Evolutionary conservation across 1,140 invertebrate genomes (phyloP), one percentile per base, ranked within the genome.

Genomic region (Linepithema humile): DNA sequence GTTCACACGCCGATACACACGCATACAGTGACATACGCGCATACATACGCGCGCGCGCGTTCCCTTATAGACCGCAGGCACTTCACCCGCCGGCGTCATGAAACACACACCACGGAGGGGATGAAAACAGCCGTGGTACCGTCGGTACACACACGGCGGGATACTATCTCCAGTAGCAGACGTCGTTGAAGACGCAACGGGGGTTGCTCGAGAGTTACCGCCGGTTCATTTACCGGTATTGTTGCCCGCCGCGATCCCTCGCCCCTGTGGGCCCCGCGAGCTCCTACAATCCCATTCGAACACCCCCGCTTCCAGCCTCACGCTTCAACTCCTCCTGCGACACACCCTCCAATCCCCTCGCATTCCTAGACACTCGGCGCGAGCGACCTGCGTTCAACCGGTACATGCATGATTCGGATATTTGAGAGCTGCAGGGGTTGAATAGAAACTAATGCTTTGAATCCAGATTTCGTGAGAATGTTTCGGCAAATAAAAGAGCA

Each of bases 181-280:
- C 90, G 59, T 88, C 84, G 86, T 53, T 83, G 86, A 89, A 88
- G 87, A 89, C 59, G 73, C 62, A 69, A 40, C 83, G 60, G 59
- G 86, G 70, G 75, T 86, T 89, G 88, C 86, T 85, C 67, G 86
- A 89, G 91, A 90, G 90, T 90, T 90, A 91, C 80, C 86, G 88
- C 75, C 82, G 91, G 91, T 92, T 92, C 91, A 90, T 91, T 92
- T 92, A 91, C 91, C 87, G 85, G 91, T 92, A 91, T 92, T 92
- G 91, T 92, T 91, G 88, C 84, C 85, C 88, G 75, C 85, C 82
- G 64, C 80, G 84, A 87, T 70, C 29, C 45, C 60, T 40, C 26
- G 57, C 53, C 50, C 72, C 17, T 15, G 4, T 40, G 45, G n/a
- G 20, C 45, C 67, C 35, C 40, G 64, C 29, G 32, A 40, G 55